Percentiles rank a stretch among this genome's conserved stretches.
phyloP scores from a whole-genome alignment of 2,113 vertebrate genomes.

The Anser brachyrhynchus region DNA sequence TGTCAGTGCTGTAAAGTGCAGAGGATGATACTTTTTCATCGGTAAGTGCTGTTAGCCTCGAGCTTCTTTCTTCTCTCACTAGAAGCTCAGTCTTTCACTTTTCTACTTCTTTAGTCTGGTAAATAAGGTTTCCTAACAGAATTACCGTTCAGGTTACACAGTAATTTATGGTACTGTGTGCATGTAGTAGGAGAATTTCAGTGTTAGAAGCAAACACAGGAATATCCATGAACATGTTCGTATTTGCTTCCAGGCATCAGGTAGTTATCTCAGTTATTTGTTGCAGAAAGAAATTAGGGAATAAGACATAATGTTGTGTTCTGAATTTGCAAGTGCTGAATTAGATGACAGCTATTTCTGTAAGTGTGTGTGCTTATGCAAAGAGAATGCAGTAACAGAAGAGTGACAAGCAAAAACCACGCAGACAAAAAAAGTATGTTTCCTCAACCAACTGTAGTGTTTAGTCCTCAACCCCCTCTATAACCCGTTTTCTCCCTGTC shows the following conservation, averaged over 20 bases:
- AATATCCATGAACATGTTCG: background rate
- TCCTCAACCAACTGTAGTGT: background rate
- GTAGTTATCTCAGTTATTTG: background rate
- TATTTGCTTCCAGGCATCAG: background rate
- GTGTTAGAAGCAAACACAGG: background rate
- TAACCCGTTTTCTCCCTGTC: background rate
- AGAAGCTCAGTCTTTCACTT: background rate
- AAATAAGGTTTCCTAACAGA: background rate
- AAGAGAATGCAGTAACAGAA: background rate
- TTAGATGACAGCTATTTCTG: background rate
- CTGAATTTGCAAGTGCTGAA: background rate
- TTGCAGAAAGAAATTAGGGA: background rate
- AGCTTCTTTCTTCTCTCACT: background rate
- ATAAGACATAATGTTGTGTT: background rate
- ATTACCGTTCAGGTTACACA: background rate
- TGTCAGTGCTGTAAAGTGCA: background rate
- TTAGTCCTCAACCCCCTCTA: background rate
- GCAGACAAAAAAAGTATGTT: slow-evolving; percentile 1
- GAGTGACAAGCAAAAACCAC: background rate
- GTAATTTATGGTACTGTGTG: background rate
- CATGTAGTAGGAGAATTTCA: background rate
- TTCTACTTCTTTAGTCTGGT: background rate
- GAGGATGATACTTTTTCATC: background rate
- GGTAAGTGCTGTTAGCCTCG: background rate
- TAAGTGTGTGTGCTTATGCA: background rate